phyloP scores from a whole-genome alignment of 2,888 invertebrate genomes.

The Sialis fuliginosa region DNA sequence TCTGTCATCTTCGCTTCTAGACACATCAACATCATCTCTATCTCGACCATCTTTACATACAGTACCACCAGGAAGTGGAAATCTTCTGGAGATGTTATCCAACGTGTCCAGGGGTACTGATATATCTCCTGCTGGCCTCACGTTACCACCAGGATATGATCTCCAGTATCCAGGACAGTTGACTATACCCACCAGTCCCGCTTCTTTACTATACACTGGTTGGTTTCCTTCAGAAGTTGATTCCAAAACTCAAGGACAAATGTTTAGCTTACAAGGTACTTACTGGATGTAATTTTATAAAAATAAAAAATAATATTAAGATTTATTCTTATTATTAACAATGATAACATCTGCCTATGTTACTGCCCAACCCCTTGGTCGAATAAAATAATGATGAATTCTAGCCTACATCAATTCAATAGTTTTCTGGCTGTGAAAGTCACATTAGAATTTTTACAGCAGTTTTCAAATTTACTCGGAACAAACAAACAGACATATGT shows the following conservation, averaged over 20 bases:
- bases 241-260: constrained; percentile 22
- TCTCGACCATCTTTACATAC: constrained; percentile 12
- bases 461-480: too few species aligned
- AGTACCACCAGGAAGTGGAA: constrained; percentile 12
- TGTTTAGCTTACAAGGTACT: constrained; percentile 46
- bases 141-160: constrained; percentile 2
- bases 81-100: neutral
- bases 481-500: too few species aligned
- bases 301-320: too few species aligned
- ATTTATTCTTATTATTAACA: too few species aligned
- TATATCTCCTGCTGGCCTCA: constrained; percentile 12
- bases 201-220: constrained; percentile 20
- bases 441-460: too few species aligned
- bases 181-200: constrained; percentile 13
- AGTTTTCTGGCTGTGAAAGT: too few species aligned
- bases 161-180: constrained; percentile 2
- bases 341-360: too few species aligned
- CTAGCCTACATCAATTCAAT: too few species aligned
- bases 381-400: too few species aligned
- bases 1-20: neutral
- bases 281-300: neutral
- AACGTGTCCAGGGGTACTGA: neutral
- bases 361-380: too few species aligned
- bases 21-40: constrained; percentile 3
- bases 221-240: constrained; percentile 20